Base-by-base conservation (phyloP, 2,797 vertebrate genomes). In the Orestias chungarensis region DNA sequence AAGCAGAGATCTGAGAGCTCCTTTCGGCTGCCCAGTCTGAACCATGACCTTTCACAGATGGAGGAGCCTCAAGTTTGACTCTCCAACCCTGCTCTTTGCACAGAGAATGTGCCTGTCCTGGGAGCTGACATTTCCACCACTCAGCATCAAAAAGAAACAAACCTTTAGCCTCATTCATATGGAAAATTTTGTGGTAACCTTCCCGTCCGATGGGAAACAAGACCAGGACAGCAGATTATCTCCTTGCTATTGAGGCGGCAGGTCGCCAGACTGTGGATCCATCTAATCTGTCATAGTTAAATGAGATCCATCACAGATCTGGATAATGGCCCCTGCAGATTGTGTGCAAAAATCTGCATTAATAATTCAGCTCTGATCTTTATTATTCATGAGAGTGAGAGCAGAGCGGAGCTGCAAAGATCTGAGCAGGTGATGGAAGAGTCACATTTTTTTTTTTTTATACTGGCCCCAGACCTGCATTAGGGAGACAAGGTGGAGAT, bases 271-370 rank as follows among this genome's bases (percentile, higher is more conserved):
- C 79, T 79, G 82, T 79, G 79, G 82, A 86, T 88, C 79, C 77
- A 74, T 92, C 87, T 89, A 83, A 93, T 93, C 87, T 86, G 84
- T 85, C 91, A 82, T 89, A 85, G 85, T 89, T 79, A 87, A 93
- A 93, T 81, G 76, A 90, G 91, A 93, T 93, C 88, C 87, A 86
- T 87, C 91, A 88, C 83, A 80, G 73, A 86, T 89, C 86, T 42
- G 73, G 84, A 89, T 93, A 93, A 94, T 93, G 87, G 88, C 75
- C 82, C 78, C 78, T 73, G 88, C 83, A 93, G 88, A 94, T 92
- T 89, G 91, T 91, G 89, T 90, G 91, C 88, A 89, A 94, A 93
- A 93, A 93, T 93, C 89, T 93, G 85, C 69, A 90, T 93, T 75
- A 93, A 93, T 94, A 89, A 94, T 95, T 94, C 87, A 93, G 79